Evolutionary conservation across 2,888 invertebrate species (phyloP).

Genomic region (Flexamia atlantica): DNA sequence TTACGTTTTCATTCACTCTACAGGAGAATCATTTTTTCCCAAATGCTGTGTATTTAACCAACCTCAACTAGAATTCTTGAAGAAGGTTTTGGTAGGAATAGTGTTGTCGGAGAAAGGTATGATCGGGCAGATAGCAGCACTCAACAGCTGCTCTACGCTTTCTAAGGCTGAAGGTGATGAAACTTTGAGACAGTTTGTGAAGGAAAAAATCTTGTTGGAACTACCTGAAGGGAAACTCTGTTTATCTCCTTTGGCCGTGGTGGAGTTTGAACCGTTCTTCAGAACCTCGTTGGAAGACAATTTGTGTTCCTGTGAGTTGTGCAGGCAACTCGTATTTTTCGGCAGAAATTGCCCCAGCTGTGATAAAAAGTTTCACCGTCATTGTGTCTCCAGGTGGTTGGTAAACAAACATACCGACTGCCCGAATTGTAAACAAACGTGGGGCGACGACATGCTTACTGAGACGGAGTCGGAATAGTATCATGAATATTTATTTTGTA

Average conservation of each 20-base stretch:
- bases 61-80: slow-evolving; percentile 37
- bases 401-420: not conserved
- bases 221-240: not conserved
- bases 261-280: slow-evolving; percentile 47
- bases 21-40: slow-evolving; percentile 43
- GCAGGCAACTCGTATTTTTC: slow-evolving; percentile 31
- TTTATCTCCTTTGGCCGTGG: slow-evolving; percentile 30
- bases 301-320: slow-evolving; percentile 27
- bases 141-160: not conserved
- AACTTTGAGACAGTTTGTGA: slow-evolving; percentile 2
- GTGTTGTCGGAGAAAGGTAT: slow-evolving; percentile 8
- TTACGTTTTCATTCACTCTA: slow-evolving; percentile 28
- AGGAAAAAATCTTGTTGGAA: slow-evolving; percentile 41
- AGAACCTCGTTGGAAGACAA: slow-evolving; percentile 16
- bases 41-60: slow-evolving; percentile 16
- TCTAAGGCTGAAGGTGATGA: slow-evolving; percentile 12
- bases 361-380: slow-evolving; percentile 17
- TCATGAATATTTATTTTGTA: too few relatives aligned
- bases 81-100: slow-evolving; percentile 32
- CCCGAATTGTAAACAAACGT: slow-evolving; percentile 2
- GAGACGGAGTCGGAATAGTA: not conserved
- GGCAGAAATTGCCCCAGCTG: not conserved
- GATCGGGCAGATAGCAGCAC: slow-evolving; percentile 19
- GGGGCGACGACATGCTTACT: slow-evolving; percentile 6
- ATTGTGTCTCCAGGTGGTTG: slow-evolving; percentile 30